Evolutionary conservation across 2,797 vertebrate species (phyloP), one percentile per base, ranked within the genome.

Genomic region (Sebastes flavidus): DNA sequence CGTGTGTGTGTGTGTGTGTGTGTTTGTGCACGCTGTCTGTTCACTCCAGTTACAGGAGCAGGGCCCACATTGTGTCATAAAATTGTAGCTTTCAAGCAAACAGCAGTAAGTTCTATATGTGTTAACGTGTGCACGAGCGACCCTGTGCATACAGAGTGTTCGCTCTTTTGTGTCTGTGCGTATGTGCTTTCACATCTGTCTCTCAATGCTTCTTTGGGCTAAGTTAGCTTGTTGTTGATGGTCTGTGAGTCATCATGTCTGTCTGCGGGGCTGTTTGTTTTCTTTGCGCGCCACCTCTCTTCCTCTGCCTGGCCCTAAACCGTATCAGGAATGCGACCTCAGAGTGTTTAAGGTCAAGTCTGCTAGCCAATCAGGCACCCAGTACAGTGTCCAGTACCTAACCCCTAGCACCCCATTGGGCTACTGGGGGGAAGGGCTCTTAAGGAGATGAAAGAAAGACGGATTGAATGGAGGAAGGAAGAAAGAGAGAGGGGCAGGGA

Each of bases 311-410:
- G 54, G 9, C 32, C 82, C 73, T 86, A 84, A 91, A 88, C 83
- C 56, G 2, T 72, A 85, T 88, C 78, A 88, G 89, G 87, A 92
- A 85, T 93, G 77, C 7, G 34, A 91, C 87, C 87, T 73, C 38
- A 69, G 59, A 52, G 83, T 80, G 77, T 87, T 88, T 88, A 84
- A 88, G 85, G 90, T 91, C 82, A 83, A 71, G 60, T 90, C 85
- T 88, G 68, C 55, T 59, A 88, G 84, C 77, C 82, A 91, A 75
- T 90, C 82, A 75, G 86, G 38, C 74, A 56, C 18, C 62, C 16
- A 36, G 78, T 85, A 85, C 84, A 83, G 77, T 88, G 83, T 85
- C 81, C 85, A 87, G 81, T 63, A 66, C 69, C 61, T 79, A 73
- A 90, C 58, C 77, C 76, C 42, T 18, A 75, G 27, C 61, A 72